These are phyloP conservation scores for Cynopterus sphinx DNA, from an alignment of 2,797 vertebrate species.

Conservation along the genomic window DNA sequence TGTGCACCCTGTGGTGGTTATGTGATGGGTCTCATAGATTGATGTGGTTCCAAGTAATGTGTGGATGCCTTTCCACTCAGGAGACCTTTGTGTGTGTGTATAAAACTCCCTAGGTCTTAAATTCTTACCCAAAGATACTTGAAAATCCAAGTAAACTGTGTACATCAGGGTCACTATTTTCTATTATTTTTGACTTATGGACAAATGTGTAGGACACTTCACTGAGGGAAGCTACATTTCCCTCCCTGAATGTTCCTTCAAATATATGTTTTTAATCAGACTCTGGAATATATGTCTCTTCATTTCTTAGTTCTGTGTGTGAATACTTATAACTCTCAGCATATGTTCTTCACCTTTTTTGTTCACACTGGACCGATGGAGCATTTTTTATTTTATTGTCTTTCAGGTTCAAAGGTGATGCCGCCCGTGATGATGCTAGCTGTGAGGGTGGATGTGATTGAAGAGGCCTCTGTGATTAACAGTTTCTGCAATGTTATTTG, in stretches of 20 bases:
- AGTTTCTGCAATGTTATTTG: neutral
- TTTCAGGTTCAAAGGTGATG: neutral
- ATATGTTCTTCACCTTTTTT: conserved; percentile 33
- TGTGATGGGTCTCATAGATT: conserved; percentile 4
- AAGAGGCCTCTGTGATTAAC: neutral
- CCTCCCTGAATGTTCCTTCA: neutral
- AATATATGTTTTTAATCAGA: conserved; percentile 17
- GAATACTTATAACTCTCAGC: neutral
- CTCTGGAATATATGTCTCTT: neutral
- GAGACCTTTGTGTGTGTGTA: conserved; percentile 10
- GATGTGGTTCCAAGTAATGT: conserved; percentile 40
- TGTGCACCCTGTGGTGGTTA: neutral
- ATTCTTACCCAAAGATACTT: conserved; percentile 29
- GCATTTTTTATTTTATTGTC: conserved; percentile 13
- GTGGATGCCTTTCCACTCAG: neutral
- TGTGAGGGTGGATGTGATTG: neutral
- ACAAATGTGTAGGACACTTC: neutral
- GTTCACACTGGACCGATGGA: neutral
- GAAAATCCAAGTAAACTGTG: conserved; percentile 59
- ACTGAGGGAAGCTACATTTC: neutral
- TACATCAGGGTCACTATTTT: neutral
- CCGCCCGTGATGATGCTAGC: neutral
- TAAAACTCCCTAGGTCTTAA: conserved; percentile 4
- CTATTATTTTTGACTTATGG: conserved; percentile 37
- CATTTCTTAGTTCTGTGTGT: neutral